Evolutionary conservation across 2,113 vertebrate species (phyloP), one percentile per base, ranked within the genome.

Genomic region (Notothenia rossii): DNA sequence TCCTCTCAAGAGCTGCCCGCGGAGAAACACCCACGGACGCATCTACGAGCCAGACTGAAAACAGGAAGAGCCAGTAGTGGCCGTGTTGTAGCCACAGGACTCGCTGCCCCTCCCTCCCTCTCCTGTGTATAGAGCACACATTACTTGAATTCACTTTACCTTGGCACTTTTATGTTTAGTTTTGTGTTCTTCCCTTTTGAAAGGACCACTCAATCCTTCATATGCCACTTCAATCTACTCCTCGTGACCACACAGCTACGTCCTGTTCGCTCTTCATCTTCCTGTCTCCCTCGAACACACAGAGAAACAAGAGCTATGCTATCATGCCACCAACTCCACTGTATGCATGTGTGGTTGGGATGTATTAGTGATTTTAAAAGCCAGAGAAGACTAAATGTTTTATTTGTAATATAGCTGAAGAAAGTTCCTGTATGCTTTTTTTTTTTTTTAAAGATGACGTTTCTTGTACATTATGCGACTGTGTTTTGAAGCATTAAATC

Each of bases 91-190:
- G 86, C 69, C 76, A 51, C 67, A 40, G 83, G 89, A 90, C 87
- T 77, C 84, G 6, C 63, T 43, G 33, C 77, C 53, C 67, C 67
- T 11, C 33, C 74, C 5, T 82, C 78, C 90, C 49, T 83, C 70
- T 93, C 85, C 81, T 90, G 89, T 94, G 92, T 86, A 89, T 74
- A 93, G 88, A 93, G 90, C 93, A 93, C 89, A 88, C 89, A 82
- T 95, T 95, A 96, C 95, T 96, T 96, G 95, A 96, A 96, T 93
- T 95, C 83, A 91, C 84, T 94, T 93, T 94, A 95, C 91, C 93
- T 94, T 95, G 94, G 96, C 96, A 96, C 96, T 97, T 97, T 95
- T 95, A 92, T 85, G 49, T 81, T 65, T 75, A 33, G 20, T 11
- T 49, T 58, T 56, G 45, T 22, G 63, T 63, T 25, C 25, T 29